A percentile compares a stretch with the other conserved stretches of the same genome.
These are phyloP conservation scores for Cryptotis parvus DNA, from an alignment of 2,113 vertebrate species.

Conservation along the genomic window DNA sequence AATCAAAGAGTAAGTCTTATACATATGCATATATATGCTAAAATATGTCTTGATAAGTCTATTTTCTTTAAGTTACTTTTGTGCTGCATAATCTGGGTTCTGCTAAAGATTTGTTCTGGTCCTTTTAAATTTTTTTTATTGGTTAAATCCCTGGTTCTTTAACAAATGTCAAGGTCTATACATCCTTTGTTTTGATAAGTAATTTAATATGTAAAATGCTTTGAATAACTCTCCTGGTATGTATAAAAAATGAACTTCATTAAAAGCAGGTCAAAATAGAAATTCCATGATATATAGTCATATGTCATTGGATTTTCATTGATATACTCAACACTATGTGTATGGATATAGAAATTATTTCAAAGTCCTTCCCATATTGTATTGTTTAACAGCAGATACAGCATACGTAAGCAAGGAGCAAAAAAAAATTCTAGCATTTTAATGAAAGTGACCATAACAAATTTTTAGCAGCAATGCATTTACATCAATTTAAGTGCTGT, in stretches of 20 bases:
- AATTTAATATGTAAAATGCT: constrained; percentile 89
- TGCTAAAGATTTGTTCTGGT: constrained; percentile 89
- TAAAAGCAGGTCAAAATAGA: constrained; percentile 85
- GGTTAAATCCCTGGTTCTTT: constrained; percentile 86
- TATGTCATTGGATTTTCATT: constrained; percentile 86
- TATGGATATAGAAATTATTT: constrained; percentile 84
- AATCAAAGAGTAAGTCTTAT: constrained; percentile 66
- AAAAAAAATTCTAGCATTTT: constrained; percentile 82
- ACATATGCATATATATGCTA: constrained; percentile 42
- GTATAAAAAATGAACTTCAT: constrained; percentile 83
- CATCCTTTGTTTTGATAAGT: constrained; percentile 88
- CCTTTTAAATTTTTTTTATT: constrained; percentile 72
- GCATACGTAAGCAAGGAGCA: constrained; percentile 77
- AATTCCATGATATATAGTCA: constrained; percentile 84
- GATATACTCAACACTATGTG: constrained; percentile 77
- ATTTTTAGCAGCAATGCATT: constrained; percentile 87
- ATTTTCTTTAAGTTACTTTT: constrained; percentile 82
- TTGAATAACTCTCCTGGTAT: constrained; percentile 86
- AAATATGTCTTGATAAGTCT: constrained; percentile 74
- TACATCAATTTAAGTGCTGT: constrained; percentile 82
- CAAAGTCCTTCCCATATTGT: constrained; percentile 88
- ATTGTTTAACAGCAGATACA: constrained; percentile 86
- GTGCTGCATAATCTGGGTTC: constrained; percentile 85
- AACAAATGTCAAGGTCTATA: constrained; percentile 88
- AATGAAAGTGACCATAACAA: constrained; percentile 90